Conservation (phyloP, 2,888 invertebrate species). For the Ectobius pallidus region DNA sequence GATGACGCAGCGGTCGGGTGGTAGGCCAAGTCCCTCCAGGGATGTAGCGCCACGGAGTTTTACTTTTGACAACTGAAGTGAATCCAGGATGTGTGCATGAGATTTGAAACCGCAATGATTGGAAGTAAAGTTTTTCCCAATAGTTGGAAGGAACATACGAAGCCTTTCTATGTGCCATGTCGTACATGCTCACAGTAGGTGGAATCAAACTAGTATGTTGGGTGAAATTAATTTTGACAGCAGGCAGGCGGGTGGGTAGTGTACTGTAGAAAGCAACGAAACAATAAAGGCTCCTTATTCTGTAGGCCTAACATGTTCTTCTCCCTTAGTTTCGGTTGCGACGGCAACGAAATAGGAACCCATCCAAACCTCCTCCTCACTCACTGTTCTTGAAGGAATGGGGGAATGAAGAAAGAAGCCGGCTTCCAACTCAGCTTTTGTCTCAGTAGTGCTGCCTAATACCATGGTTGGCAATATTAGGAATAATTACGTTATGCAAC, state of each 20-base stretch:
- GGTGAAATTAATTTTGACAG: constrained; percentile 30
- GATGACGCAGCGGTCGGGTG: no score
- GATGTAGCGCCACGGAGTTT: no score
- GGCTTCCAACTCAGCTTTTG: background rate
- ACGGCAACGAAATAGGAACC: constrained; percentile 24
- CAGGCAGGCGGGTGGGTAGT: constrained; percentile 7
- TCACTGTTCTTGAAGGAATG: background rate
- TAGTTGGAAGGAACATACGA: no score
- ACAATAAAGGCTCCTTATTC: constrained; percentile 26
- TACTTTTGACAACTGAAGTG: no score
- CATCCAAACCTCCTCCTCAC: constrained; percentile 4
- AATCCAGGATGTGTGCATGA: no score
- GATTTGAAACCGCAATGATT: no score
- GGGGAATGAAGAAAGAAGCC: background rate
- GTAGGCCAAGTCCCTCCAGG: no score
- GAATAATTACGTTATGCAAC: no score
- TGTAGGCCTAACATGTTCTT: constrained; percentile 13
- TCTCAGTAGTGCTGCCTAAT: background rate
- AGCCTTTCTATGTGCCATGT: no score
- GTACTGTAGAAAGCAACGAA: constrained; percentile 19
- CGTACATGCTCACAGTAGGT: background rate
- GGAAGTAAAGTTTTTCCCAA: no score
- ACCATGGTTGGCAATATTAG: no score
- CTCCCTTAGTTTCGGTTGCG: constrained; percentile 22
- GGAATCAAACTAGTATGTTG: constrained; percentile 13